phyloP scores from a whole-genome alignment of 1,140 invertebrate genomes.

The Anadara kagoshimensis region DNA sequence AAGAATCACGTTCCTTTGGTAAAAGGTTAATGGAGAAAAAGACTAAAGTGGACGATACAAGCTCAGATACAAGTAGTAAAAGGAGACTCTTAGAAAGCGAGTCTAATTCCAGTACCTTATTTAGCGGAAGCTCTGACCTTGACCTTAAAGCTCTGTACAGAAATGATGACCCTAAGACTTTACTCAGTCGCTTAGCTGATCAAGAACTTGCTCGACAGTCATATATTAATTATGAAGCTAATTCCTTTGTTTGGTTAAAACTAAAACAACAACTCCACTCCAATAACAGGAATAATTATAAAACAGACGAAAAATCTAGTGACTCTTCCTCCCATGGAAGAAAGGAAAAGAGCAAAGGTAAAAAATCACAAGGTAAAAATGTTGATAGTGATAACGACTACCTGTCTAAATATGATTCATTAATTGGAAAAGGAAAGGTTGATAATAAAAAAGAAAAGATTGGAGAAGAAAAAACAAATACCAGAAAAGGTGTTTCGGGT shows the following conservation, averaged over 20 bases:
- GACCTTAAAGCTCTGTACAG: neutral
- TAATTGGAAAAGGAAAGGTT: too few relatives aligned
- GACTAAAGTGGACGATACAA: slow-evolving; percentile 1
- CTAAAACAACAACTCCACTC: too few relatives aligned
- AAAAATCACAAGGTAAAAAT: too few relatives aligned
- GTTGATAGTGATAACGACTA: too few relatives aligned
- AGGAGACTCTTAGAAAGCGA: neutral
- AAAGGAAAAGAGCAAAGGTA: too few relatives aligned
- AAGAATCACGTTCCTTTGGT: slow-evolving; percentile 1
- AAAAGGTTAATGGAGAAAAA: slow-evolving; percentile 1
- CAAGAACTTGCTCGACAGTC: slow-evolving; percentile 36
- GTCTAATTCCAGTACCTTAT: neutral
- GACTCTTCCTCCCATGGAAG: too few relatives aligned
- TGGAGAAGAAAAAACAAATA: neutral
- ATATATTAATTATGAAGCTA: slow-evolving; percentile 32
- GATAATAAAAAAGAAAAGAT: too few relatives aligned
- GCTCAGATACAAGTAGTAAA: neutral
- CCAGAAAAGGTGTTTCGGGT: neutral
- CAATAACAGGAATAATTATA: too few relatives aligned
- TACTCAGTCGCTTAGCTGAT: slow-evolving; percentile 21
- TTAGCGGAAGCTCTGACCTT: neutral
- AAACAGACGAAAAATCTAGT: too few relatives aligned
- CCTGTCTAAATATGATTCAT: too few relatives aligned
- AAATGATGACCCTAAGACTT: neutral
- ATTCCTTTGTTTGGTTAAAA: too few relatives aligned